Evolutionary conservation across 2,797 vertebrate genomes (phyloP).

Genomic region (Gastrophryne carolinensis): DNA sequence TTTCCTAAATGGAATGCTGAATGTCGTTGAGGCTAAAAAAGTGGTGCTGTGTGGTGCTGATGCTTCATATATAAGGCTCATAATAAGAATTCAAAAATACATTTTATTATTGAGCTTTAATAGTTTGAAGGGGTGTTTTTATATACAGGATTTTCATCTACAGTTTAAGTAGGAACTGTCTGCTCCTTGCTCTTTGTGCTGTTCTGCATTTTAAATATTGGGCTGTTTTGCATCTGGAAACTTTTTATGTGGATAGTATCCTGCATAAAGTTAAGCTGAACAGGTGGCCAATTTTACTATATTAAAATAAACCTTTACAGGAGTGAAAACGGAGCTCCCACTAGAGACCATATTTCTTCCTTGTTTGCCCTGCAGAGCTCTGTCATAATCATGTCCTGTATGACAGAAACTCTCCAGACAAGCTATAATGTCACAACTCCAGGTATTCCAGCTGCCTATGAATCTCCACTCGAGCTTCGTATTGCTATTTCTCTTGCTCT

Average conservation of each 20-base stretch:
- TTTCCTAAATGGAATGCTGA: too few species aligned
- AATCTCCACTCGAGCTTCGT: background rate
- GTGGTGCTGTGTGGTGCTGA: too few species aligned
- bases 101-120: too few species aligned
- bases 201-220: background rate
- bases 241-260: background rate
- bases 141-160: too few species aligned
- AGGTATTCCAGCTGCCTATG: constrained; percentile 5
- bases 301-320: background rate
- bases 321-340: background rate
- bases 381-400: background rate
- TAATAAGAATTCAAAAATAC: too few species aligned
- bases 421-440: constrained; percentile 9
- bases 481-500: background rate
- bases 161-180: too few species aligned
- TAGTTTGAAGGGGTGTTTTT: too few species aligned
- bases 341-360: background rate
- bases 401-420: constrained; percentile 13
- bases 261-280: background rate
- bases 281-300: background rate
- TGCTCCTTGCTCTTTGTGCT: background rate
- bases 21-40: too few species aligned
- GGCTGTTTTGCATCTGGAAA: background rate
- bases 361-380: background rate
- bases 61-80: too few species aligned